Evolutionary conservation across 2,888 invertebrate genomes (phyloP).

Genomic region (Acrobeloides nanus): DNA sequence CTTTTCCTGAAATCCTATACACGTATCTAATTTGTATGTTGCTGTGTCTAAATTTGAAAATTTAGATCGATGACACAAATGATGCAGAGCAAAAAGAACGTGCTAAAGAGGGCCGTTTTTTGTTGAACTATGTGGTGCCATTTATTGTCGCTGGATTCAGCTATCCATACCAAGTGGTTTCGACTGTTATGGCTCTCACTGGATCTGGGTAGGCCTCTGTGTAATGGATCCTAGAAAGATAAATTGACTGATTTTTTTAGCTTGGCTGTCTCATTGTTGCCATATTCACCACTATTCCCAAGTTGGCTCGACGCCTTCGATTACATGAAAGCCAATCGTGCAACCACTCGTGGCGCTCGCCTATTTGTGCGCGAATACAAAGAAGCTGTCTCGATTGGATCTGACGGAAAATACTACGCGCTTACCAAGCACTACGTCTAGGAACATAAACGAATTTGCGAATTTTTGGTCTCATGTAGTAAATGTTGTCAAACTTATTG

Average conservation of each 20-base stretch:
- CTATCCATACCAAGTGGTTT: conserved; percentile 86
- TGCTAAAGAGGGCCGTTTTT: conserved; percentile 20
- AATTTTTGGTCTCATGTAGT: too few species aligned
- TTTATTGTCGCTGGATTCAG: conserved; percentile 75
- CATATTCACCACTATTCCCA: conserved; percentile 73
- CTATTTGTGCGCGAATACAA: conserved; percentile 48
- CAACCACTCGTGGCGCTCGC: conserved; percentile 40
- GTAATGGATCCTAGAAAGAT: background rate
- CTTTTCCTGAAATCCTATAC: too few species aligned
- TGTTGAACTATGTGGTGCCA: conserved; percentile 56
- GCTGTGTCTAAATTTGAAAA: too few species aligned
- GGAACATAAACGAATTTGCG: too few species aligned
- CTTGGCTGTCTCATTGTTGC: conserved; percentile 73
- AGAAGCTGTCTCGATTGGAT: conserved; percentile 45
- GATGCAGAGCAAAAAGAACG: conserved; percentile 10
- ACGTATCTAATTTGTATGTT: too few species aligned
- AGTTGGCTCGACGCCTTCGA: conserved; percentile 77
- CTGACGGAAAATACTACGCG: too few species aligned
- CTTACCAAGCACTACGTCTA: too few species aligned
- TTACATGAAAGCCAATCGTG: conserved; percentile 61
- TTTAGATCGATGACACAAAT: conserved; percentile 7
- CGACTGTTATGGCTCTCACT: conserved; percentile 80
- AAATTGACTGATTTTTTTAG: conserved; percentile 51
- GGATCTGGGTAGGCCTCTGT: conserved; percentile 70
- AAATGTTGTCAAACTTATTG: too few species aligned